Base-by-base conservation (phyloP, 2,888 invertebrate genomes). In the Caradrina clavipalpis region DNA sequence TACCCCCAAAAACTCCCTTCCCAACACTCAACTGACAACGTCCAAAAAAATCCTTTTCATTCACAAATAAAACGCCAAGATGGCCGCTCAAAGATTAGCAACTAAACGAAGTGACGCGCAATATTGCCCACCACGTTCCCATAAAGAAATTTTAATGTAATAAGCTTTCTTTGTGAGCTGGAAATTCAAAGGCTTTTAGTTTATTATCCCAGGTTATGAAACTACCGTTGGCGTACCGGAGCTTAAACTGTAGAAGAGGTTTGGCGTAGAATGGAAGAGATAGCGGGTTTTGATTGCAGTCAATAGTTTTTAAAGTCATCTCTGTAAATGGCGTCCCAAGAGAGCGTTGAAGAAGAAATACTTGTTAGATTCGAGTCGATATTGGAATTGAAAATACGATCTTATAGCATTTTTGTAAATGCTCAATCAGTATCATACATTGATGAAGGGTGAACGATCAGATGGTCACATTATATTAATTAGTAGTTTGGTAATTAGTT, bases 141-240 rank as follows among this genome's bases (percentile, higher is more conserved):
- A 85, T 87, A 90, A 90, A 92, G 88, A 90, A 89, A 92, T 90
- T 93, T 91, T 92, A 93, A 93, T 92, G 90, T 90, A 92, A 93
- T 94, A 92, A 92, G 89, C 89, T 90, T 92, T 90, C 93, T 93
- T 93, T 93, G 93, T 93, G 89, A 86, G 88, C 82, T 85, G 84
- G 86, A 85, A 89, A 91, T 92, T 91, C 90, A 92, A 93, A 93
- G 90, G 90, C 92, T 94, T 92, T 93, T 91, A 93, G 91, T 93
- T 94, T 93, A 93, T 92, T 91, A 93, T 92, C 91, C 90, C 85
- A 89, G 90, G 91, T 90, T 93, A 92, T 93, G 92, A 93, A 93
- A 93, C 92, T 90, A 88, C 85, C 85, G 82, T 82, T 79, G 75
- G 80, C 82, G 82, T 71, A 79, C 78, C 76, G 73, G 68, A 80